Evolutionary conservation across 1,140 invertebrate genomes (phyloP).

Genomic region (Lineus longissimus): DNA sequence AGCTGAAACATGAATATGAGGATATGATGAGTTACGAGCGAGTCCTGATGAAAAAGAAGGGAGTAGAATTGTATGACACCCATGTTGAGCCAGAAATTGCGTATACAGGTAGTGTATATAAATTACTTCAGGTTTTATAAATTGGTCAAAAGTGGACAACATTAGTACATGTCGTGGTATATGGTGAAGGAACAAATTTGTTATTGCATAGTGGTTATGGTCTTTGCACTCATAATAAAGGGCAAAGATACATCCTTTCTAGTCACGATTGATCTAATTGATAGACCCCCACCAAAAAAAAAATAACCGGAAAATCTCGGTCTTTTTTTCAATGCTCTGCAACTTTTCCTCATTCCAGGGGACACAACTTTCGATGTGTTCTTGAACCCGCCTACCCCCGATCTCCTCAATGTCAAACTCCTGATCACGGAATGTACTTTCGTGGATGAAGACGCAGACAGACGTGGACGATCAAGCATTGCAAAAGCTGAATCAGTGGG

Average conservation of each 20-base stretch:
- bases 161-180: too few species aligned
- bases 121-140: too few species aligned
- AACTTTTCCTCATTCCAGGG: conserved; percentile 30
- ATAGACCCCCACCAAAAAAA: too few species aligned
- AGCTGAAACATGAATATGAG: conserved; percentile 28
- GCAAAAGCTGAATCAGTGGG: conserved; percentile 25
- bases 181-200: too few species aligned
- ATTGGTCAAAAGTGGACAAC: too few species aligned
- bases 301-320: too few species aligned
- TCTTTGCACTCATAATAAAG: too few species aligned
- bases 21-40: conserved; percentile 19
- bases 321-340: too few species aligned
- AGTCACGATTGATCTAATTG: too few species aligned
- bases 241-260: too few species aligned
- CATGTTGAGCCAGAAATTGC: conserved; percentile 31
- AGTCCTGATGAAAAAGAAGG: conserved; percentile 19
- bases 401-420: conserved; percentile 39
- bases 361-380: conserved; percentile 42
- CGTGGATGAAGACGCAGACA: conserved; percentile 19
- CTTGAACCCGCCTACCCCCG: conserved; percentile 28
- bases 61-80: conserved; percentile 25
- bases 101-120: conserved; percentile 30
- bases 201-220: too few species aligned
- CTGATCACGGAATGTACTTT: conserved; percentile 41
- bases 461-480: too few species aligned